phyloP scores from a whole-genome alignment of 1,140 invertebrate genomes.

The Colletes gigas region DNA sequence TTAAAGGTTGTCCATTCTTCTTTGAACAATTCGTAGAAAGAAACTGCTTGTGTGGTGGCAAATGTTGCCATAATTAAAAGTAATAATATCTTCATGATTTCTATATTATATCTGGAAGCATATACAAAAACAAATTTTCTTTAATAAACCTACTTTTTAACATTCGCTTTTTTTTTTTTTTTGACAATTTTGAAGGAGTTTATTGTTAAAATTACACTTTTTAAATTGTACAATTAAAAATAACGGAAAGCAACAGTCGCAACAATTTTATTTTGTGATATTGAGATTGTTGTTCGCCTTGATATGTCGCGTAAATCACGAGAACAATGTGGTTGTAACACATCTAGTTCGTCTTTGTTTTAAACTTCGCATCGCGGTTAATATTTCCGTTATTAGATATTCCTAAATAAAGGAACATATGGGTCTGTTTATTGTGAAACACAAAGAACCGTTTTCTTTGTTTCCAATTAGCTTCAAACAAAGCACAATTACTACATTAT shows the following conservation, averaged over 20 bases:
- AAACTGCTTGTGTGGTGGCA: slow-evolving; percentile 82
- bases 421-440: not conserved
- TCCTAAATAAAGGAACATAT: not conserved
- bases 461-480: not conserved
- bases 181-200: not conserved
- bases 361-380: not conserved
- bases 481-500: not conserved
- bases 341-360: not conserved
- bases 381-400: not conserved
- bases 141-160: not conserved
- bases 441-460: not conserved
- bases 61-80: slow-evolving; percentile 79
- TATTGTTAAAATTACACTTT: not conserved
- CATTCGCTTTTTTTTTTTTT: not conserved
- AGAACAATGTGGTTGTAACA: not conserved
- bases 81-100: slow-evolving; percentile 80
- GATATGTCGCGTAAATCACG: not conserved
- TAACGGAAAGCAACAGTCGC: not conserved
- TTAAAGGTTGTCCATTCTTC: slow-evolving; percentile 91
- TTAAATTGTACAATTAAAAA: not conserved
- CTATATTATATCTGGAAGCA: slow-evolving; percentile 26
- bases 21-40: slow-evolving; percentile 86
- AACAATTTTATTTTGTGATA: not conserved
- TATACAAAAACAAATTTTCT: slow-evolving; percentile 5
- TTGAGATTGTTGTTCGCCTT: not conserved